A percentile compares a stretch with the other conserved stretches of the same genome.
Conservation (phyloP, 2,113 vertebrate species). For the Scytalopus superciliaris region DNA sequence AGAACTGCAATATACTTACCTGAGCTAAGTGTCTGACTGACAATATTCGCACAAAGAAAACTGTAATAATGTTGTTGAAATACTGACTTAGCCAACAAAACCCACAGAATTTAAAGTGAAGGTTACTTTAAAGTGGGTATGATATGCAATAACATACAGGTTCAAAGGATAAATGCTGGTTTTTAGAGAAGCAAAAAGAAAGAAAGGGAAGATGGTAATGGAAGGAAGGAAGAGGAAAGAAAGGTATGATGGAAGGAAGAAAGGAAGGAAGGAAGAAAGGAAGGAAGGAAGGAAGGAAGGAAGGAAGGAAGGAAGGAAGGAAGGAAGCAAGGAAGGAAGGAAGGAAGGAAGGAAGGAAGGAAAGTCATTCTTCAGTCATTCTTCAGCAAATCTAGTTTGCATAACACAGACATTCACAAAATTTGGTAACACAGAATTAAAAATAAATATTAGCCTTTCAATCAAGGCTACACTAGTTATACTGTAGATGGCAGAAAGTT, state of each 20-base stretch:
- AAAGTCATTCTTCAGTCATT: no score
- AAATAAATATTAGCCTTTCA: background rate
- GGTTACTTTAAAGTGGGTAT: background rate
- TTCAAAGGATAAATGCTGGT: background rate
- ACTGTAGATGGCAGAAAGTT: background rate
- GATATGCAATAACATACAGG: background rate
- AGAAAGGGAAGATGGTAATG: background rate
- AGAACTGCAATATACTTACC: conserved; percentile 37
- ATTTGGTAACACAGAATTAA: background rate
- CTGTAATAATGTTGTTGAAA: conserved; percentile 19
- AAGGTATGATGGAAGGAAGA: no score
- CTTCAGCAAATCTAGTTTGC: background rate
- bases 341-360: no score
- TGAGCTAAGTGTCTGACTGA: conserved; percentile 34
- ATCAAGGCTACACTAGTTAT: background rate
- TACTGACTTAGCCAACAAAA: conserved; percentile 43
- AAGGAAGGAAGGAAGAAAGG: fast-evolving
- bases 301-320: fast-evolving
- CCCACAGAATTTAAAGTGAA: conserved; percentile 26
- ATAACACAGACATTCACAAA: background rate
- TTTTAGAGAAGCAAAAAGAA: background rate
- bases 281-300: no score
- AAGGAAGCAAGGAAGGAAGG: no score
- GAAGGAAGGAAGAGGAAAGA: fast-evolving
- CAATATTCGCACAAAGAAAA: conserved; percentile 50